phyloP scores from a whole-genome alignment of 1,140 invertebrate genomes.

The Tribolium castaneum region DNA sequence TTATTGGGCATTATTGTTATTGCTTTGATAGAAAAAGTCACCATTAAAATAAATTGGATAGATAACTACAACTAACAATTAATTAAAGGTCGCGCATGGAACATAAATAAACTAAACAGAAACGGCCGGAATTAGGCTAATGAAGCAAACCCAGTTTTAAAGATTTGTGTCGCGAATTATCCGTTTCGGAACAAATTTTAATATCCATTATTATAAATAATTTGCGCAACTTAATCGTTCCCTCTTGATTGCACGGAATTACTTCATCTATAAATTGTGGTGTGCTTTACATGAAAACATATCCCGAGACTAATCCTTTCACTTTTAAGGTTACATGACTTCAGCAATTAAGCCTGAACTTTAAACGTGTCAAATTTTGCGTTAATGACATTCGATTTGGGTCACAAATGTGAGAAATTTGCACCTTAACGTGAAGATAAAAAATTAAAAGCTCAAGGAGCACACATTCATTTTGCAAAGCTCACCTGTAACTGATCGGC shows the following conservation, averaged over 20 bases:
- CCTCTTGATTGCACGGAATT: slow-evolving; percentile 3
- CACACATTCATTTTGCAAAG: not conserved
- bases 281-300: slow-evolving; percentile 2
- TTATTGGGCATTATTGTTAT: not conserved
- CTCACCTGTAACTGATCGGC: not conserved
- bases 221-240: not conserved
- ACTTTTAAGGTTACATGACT: slow-evolving; percentile 20
- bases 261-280: slow-evolving; percentile 18
- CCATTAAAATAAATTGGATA: too few relatives aligned
- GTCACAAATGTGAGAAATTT: too few relatives aligned
- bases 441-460: not conserved
- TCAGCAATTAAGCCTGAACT: not conserved
- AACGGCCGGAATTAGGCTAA: too few relatives aligned
- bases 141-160: not conserved
- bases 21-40: too few relatives aligned
- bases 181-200: not conserved
- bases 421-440: too few relatives aligned
- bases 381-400: not conserved
- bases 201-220: not conserved
- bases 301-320: slow-evolving; percentile 6
- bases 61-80: too few relatives aligned
- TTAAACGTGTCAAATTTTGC: not conserved
- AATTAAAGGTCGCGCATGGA: too few relatives aligned
- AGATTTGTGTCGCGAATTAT: not conserved
- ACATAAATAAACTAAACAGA: too few relatives aligned